A percentile compares a stretch with the other conserved stretches of the same genome.
These are phyloP conservation scores for Tetranychus truncatus DNA, from an alignment of 2,888 invertebrate genomes.

Conservation along the genomic window DNA sequence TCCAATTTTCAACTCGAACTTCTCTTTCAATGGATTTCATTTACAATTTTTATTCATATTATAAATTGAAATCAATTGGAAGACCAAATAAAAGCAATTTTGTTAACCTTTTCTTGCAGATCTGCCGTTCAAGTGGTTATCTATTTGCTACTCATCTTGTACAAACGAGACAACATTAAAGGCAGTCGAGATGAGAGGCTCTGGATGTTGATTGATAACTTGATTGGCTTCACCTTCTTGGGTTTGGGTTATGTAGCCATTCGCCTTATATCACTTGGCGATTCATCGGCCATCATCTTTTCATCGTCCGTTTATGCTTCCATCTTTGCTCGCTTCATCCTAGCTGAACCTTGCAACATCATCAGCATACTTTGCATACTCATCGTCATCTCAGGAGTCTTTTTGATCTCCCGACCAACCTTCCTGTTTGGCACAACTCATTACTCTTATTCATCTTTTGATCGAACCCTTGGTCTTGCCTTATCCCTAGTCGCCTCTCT, in stretches of 20 bases:
- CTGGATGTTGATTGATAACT: not conserved
- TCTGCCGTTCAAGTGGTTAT: not conserved
- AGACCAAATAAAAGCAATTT: not conserved
- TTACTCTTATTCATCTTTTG: not conserved
- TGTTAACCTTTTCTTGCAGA: not conserved
- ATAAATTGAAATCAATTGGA: too few relatives aligned
- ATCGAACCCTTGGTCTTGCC: not conserved
- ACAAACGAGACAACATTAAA: not conserved
- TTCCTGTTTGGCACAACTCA: slow-evolving; percentile 46
- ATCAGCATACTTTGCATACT: slow-evolving; percentile 55
- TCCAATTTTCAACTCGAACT: too few relatives aligned
- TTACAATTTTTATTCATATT: too few relatives aligned
- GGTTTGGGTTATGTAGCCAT: not conserved
- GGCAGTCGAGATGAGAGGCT: not conserved
- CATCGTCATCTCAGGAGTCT: slow-evolving; percentile 61
- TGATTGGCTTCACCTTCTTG: not conserved
- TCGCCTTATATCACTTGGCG: slow-evolving; percentile 60
- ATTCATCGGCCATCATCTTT: slow-evolving; percentile 73
- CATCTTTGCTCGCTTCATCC: slow-evolving; percentile 42
- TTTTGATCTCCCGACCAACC: slow-evolving; percentile 65
- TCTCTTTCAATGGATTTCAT: too few relatives aligned
- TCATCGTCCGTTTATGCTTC: slow-evolving; percentile 79
- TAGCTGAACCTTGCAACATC: slow-evolving; percentile 66
- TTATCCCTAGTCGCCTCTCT: not conserved
- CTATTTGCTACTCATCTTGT: not conserved